Evolutionary conservation across 1,140 invertebrate species (phyloP), one percentile per base, ranked within the genome.

Genomic region (Drosophila paulistorum): DNA sequence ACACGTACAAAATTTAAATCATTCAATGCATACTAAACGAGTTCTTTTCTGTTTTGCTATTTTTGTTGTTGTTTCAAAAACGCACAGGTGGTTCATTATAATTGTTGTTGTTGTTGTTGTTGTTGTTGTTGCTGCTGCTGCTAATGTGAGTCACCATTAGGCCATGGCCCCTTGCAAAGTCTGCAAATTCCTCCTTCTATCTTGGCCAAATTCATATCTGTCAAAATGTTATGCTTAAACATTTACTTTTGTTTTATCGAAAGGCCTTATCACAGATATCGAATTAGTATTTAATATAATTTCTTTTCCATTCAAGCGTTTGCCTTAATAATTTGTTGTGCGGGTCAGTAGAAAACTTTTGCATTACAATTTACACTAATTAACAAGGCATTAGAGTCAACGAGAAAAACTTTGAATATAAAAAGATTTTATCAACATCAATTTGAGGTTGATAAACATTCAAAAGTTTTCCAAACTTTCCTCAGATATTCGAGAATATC

Each of bases 1-100:
- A 45, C 39, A 14, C 26, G 57, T 39, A 65, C 33, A 45, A 51
- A 51, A 60, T 41, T 37, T 62, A 71, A 41, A 37, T 71, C 71
- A 77, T 77, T 55, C 57, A 77, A 62, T 74, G 71, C 75, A 82
- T 81, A 58, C 41, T 13, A 60, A 82, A 79, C 82, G 51, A 69
- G 37, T 55, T 68, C 54, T 67, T 74, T 75, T 77, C 59, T 30
- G 30, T 30, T 30, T 30, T 30, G 30, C 30, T 30, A 30, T 30
- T 30, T 59, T 54, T 66, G 30, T 39, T 58, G 30, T 35, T 58
- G 30, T 58, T 58, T 58, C 13, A 7, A 13, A 9, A 37, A 17
- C 55, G 48, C 55, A 68, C 81, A 85, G 81, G 81, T 84, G 81
- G 67, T 78, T 82, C 60, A 37, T 59, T 45, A 6, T 11, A 30